Percentiles rank a stretch among this genome's conserved stretches.
Conservation (phyloP, 2,888 invertebrate species). For the Drosophila atroscutellata region DNA sequence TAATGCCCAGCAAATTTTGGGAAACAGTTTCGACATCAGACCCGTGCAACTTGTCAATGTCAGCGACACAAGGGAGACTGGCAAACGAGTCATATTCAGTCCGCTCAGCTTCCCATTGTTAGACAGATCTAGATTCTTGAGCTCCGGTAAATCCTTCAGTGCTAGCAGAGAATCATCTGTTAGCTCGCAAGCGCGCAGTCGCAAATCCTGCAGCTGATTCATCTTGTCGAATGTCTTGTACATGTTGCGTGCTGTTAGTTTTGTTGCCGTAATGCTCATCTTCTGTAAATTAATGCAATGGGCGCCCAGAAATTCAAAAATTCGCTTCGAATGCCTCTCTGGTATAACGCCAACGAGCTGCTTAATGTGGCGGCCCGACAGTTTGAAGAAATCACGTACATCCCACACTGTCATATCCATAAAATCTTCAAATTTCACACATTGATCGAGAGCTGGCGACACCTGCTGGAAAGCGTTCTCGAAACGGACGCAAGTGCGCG, state of each 20-base stretch:
- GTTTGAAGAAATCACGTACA: constrained; percentile 59
- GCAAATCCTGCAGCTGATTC: constrained; percentile 23
- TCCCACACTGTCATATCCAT: constrained; percentile 61
- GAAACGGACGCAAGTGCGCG: constrained; percentile 65
- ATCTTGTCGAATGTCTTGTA: constrained; percentile 31
- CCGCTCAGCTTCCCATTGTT: constrained; percentile 33
- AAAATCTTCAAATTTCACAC: constrained; percentile 23
- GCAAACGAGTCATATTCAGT: constrained; percentile 15
- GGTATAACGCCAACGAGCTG: constrained; percentile 36
- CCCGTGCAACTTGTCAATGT: constrained; percentile 18
- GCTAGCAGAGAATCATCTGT: constrained; percentile 15
- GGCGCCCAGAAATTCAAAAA: constrained; percentile 27
- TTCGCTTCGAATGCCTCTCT: constrained; percentile 14
- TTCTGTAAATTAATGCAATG: constrained; percentile 33
- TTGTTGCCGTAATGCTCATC: constrained; percentile 14
- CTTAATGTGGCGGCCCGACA: constrained; percentile 42
- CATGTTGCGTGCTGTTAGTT: constrained; percentile 9
- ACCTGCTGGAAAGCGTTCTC: constrained; percentile 40
- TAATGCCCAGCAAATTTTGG: constrained; percentile 3
- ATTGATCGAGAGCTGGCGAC: constrained; percentile 38
- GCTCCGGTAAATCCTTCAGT: constrained; percentile 25
- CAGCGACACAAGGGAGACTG: constrained; percentile 30
- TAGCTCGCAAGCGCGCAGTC: constrained; percentile 28
- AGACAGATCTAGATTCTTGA: constrained; percentile 45
- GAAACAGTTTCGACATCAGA: not conserved